Evolutionary conservation across 2,113 vertebrate genomes (phyloP), one percentile per base, ranked within the genome.

Genomic region (Narcine bancroftii): DNA sequence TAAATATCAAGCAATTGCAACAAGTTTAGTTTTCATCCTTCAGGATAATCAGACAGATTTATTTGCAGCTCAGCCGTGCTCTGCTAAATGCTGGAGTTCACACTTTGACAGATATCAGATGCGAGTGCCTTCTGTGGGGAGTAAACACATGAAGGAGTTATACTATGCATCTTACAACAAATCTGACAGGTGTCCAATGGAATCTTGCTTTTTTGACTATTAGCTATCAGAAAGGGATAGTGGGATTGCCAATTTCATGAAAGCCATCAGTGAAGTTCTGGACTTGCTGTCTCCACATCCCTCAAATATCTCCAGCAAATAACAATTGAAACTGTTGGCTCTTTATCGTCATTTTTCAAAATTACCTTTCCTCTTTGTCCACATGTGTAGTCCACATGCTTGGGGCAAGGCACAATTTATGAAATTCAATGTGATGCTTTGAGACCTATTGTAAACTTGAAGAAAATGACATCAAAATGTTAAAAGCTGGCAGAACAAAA

Each of bases 21-120:
- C 96, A 97, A 96, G 96, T 96, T 95, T 95, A 95, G 96, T 97
- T 97, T 96, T 93, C 96, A 95, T 94, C 96, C 96, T 93, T 93
- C 96, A 97, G 97, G 97, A 95, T 97, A 96, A 97, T 96, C 96
- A 97, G 97, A 97, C 95, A 96, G 96, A 96, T 96, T 95, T 96
- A 96, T 96, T 96, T 95, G 95, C 95, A 95, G 94, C 93, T 94
- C 95, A 93, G 96, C 95, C 96, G 96, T 95, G 95, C 95, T 95
- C 96, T 95, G 97, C 97, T 97, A 96, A 96, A 94, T 69, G 93
- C 95, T 97, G 97, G 97, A 94, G 93, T 96, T 94, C 92, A 95
- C 94, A 94, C 96, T 96, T 96, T 97, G 97, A 99, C 97, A 96
- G 96, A 96, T 95, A 95, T 95, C 95, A 96, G 96, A 97, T 95